These are phyloP conservation scores for Eumacrocentrus americanus DNA, from an alignment of 2,888 invertebrate species.

Conservation along the genomic window DNA sequence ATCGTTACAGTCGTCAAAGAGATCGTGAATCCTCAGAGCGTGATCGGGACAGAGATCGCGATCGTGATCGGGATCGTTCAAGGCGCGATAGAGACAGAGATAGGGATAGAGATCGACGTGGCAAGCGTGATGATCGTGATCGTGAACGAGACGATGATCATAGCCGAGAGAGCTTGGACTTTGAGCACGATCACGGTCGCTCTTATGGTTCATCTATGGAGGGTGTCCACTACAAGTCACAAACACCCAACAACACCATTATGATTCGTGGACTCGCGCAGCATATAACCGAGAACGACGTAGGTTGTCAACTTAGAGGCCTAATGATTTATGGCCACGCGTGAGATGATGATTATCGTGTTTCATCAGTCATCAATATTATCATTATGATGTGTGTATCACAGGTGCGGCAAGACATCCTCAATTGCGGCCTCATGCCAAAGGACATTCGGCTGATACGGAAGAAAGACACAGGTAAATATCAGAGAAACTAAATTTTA, in stretches of 20 bases:
- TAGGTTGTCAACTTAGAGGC: conserved; percentile 60
- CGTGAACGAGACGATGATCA: conserved; percentile 57
- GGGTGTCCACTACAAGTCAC: conserved; percentile 65
- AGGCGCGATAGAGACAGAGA: conserved; percentile 55
- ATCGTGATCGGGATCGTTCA: conserved; percentile 50
- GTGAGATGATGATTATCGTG: conserved; percentile 37
- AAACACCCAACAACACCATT: conserved; percentile 73
- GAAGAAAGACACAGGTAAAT: conserved; percentile 83
- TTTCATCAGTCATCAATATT: conserved; percentile 38
- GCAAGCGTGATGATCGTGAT: conserved; percentile 45
- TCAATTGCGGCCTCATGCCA: conserved; percentile 75
- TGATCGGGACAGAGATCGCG: conserved; percentile 49
- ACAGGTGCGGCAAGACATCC: conserved; percentile 79
- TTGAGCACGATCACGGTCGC: conserved; percentile 56
- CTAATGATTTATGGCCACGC: conserved; percentile 38
- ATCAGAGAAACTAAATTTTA: no score
- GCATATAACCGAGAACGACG: conserved; percentile 79
- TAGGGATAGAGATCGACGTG: conserved; percentile 49
- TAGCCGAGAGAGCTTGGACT: conserved; percentile 55
- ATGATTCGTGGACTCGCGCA: conserved; percentile 77
- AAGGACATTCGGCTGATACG: conserved; percentile 83
- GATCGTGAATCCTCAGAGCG: conserved; percentile 39
- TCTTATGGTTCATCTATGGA: conserved; percentile 57
- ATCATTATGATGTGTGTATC: conserved; percentile 53
- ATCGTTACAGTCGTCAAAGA: conserved; percentile 45